phyloP scores from a whole-genome alignment of 1,140 invertebrate species.

The Atta texana region DNA sequence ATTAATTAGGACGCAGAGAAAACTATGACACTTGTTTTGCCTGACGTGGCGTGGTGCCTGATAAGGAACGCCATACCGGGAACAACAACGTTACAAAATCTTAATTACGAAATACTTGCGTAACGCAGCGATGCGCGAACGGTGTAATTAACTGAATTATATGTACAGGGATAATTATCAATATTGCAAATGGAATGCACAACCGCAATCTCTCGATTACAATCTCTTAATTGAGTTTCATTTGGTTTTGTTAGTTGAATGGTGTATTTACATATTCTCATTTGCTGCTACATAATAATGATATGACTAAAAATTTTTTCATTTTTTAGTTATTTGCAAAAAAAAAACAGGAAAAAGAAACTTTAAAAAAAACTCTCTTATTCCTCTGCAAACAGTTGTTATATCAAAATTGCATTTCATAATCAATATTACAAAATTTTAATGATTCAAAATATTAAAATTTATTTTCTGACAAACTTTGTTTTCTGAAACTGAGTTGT shows the following conservation, averaged over 20 bases:
- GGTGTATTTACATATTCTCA: neutral
- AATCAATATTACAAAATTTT: too few species aligned
- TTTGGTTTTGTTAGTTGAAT: neutral
- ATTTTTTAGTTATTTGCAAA: too few species aligned
- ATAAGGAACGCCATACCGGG: slow-evolving; percentile 57
- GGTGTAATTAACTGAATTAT: neutral
- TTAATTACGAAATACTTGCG: slow-evolving; percentile 71
- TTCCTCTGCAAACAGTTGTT: too few species aligned
- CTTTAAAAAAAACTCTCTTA: too few species aligned
- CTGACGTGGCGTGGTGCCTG: slow-evolving; percentile 5
- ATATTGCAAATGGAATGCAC: neutral
- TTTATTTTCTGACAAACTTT: too few species aligned
- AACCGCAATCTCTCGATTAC: neutral
- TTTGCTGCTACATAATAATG: neutral
- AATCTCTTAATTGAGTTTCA: neutral
- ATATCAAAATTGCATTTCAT: too few species aligned
- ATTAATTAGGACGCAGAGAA: slow-evolving; percentile 65
- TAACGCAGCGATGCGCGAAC: slow-evolving; percentile 30
- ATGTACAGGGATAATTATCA: slow-evolving; percentile 9
- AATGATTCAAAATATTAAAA: too few species aligned
- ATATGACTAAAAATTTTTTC: neutral
- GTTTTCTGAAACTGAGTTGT: too few species aligned
- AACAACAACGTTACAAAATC: slow-evolving; percentile 77
- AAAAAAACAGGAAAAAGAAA: neutral
- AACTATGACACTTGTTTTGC: slow-evolving; percentile 62